Conservation (phyloP, 2,888 invertebrate species). For the Troides aeacus region DNA sequence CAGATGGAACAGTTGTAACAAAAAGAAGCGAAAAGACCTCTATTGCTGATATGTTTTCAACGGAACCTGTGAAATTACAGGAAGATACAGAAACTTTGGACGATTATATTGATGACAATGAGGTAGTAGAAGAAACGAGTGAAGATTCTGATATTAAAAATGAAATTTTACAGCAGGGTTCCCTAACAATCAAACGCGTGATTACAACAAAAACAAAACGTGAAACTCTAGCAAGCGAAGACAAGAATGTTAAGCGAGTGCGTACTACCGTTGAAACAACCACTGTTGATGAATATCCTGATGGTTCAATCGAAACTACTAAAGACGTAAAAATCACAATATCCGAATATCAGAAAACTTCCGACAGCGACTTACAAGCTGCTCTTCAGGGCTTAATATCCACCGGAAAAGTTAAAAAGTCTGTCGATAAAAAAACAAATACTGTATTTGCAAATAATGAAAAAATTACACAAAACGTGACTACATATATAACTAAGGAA, state of each 20-base stretch:
- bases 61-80: constrained; percentile 40
- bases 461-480: constrained; percentile 66
- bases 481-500: constrained; percentile 70
- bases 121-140: constrained; percentile 64
- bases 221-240: constrained; percentile 72
- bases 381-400: constrained; percentile 63
- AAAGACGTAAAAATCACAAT: constrained; percentile 77
- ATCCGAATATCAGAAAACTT: constrained; percentile 73
- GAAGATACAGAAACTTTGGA: constrained; percentile 45
- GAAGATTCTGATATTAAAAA: constrained; percentile 67
- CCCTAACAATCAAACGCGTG: constrained; percentile 59
- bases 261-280: constrained; percentile 79
- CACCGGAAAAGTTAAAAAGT: constrained; percentile 69
- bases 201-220: constrained; percentile 72
- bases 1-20: constrained; percentile 65
- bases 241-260: constrained; percentile 77
- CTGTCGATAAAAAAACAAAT: constrained; percentile 74
- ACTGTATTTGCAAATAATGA: constrained; percentile 66
- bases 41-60: constrained; percentile 58
- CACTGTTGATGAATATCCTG: constrained; percentile 71
- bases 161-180: constrained; percentile 60
- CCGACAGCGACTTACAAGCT: constrained; percentile 69
- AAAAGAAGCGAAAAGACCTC: constrained; percentile 70
- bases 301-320: constrained; percentile 79
- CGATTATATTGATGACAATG: constrained; percentile 54